Conservation (phyloP, 2,888 invertebrate genomes). For the Apeira syringaria region DNA sequence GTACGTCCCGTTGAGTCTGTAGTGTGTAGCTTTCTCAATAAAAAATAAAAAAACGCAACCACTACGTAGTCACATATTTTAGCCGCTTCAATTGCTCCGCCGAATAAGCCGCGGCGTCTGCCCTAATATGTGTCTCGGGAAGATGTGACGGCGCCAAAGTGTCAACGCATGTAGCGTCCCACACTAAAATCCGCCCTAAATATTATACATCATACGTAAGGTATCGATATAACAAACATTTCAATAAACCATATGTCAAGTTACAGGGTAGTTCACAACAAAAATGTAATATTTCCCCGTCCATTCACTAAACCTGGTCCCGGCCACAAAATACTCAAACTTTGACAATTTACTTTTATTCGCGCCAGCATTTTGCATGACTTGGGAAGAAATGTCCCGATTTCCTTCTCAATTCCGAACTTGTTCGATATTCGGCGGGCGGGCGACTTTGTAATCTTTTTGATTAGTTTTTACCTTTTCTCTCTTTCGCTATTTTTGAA, state of each 20-base stretch:
- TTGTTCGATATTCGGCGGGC: conserved; percentile 55
- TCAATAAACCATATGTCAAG: conserved; percentile 2
- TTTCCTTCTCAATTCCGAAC: conserved; percentile 71
- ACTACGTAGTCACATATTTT: no score
- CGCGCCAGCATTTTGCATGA: conserved; percentile 65
- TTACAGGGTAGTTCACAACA: not conserved
- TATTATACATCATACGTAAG: no score
- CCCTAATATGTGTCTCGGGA: no score
- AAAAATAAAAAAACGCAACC: no score
- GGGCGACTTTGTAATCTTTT: conserved; percentile 46
- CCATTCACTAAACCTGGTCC: conserved; percentile 32
- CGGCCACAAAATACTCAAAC: conserved; percentile 54
- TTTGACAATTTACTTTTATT: conserved; percentile 73
- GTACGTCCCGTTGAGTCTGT: no score
- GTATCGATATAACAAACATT: no score
- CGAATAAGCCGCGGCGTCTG: no score
- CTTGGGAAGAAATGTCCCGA: conserved; percentile 51
- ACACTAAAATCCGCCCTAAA: no score
- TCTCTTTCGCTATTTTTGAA: conserved; percentile 21
- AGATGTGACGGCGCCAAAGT: no score
- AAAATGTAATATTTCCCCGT: conserved; percentile 20
- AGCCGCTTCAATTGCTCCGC: no score
- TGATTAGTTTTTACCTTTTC: conserved; percentile 44
- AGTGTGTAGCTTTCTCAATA: no score
- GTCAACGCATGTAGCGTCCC: no score